phyloP scores from a whole-genome alignment of 2,888 invertebrate genomes.

The Drymonia ruficornis region DNA sequence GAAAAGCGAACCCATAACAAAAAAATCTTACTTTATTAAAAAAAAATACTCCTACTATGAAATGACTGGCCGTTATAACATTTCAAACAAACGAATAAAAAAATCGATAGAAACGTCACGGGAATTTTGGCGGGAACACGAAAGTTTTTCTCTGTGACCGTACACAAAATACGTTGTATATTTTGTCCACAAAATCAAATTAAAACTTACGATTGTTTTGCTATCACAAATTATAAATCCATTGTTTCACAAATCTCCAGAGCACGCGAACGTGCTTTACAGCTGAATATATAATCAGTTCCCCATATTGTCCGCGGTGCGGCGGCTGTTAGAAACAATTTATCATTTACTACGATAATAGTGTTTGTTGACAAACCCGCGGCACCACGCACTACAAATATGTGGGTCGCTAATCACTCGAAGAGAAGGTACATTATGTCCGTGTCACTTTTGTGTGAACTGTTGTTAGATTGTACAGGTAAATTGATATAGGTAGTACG shows the following conservation, averaged over 20 bases:
- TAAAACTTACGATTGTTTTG: slow-evolving; percentile 3
- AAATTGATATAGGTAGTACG: slow-evolving; percentile 1
- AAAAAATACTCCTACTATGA: too few relatives aligned
- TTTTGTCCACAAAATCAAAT: too few relatives aligned
- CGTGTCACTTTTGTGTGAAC: too few relatives aligned
- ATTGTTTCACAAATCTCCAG: slow-evolving; percentile 27
- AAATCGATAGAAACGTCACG: too few relatives aligned
- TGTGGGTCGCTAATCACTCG: slow-evolving; percentile 40
- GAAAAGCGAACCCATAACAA: too few relatives aligned
- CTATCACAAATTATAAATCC: slow-evolving; percentile 11
- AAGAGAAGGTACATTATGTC: slow-evolving; percentile 10
- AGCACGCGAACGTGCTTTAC: slow-evolving; percentile 23
- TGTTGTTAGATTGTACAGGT: not conserved
- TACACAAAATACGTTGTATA: too few relatives aligned
- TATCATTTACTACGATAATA: slow-evolving; percentile 45
- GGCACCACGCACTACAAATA: slow-evolving; percentile 33
- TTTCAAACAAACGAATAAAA: too few relatives aligned
- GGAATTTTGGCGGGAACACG: slow-evolving; percentile 3
- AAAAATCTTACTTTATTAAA: too few relatives aligned
- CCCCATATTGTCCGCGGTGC: slow-evolving; percentile 24
- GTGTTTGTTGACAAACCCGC: slow-evolving; percentile 43
- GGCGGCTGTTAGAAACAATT: slow-evolving; percentile 34
- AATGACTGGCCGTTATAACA: too few relatives aligned
- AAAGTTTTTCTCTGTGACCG: slow-evolving; percentile 4
- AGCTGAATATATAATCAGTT: slow-evolving; percentile 46